Conservation (phyloP, 2,113 vertebrate species). For the Oncorhynchus masou region DNA sequence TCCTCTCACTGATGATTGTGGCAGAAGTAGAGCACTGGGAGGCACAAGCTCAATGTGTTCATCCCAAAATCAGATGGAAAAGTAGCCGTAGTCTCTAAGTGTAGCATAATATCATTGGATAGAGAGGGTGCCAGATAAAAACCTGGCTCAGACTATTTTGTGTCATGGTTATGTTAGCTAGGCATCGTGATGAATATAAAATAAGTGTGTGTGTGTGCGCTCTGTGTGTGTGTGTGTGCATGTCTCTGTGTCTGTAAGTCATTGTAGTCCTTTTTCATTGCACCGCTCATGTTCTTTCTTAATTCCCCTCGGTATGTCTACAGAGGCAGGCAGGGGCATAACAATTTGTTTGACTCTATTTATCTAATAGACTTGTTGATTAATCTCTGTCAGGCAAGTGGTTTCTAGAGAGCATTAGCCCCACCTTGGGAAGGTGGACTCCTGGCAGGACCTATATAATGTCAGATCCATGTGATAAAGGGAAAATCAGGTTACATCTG, state of each 20-base stretch:
- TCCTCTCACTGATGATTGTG: too few species aligned
- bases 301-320: background rate
- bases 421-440: background rate
- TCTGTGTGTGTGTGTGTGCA: background rate
- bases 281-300: background rate
- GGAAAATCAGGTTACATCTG: constrained; percentile 4
- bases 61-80: too few species aligned
- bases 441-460: background rate
- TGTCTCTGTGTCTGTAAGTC: background rate
- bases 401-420: background rate
- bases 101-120: background rate
- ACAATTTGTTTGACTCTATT: constrained; percentile 20
- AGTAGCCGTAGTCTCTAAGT: background rate
- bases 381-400: constrained; percentile 1
- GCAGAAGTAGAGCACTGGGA: background rate
- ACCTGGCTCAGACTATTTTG: background rate
- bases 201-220: background rate
- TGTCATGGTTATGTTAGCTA: background rate
- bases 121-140: background rate
- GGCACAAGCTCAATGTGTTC: too few species aligned
- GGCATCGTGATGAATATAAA: background rate
- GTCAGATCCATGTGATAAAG: constrained; percentile 4
- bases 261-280: background rate
- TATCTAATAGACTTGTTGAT: constrained; percentile 17
- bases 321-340: background rate